Conservation (phyloP, 2,797 vertebrate genomes). For the Gorsachius magnificus region DNA sequence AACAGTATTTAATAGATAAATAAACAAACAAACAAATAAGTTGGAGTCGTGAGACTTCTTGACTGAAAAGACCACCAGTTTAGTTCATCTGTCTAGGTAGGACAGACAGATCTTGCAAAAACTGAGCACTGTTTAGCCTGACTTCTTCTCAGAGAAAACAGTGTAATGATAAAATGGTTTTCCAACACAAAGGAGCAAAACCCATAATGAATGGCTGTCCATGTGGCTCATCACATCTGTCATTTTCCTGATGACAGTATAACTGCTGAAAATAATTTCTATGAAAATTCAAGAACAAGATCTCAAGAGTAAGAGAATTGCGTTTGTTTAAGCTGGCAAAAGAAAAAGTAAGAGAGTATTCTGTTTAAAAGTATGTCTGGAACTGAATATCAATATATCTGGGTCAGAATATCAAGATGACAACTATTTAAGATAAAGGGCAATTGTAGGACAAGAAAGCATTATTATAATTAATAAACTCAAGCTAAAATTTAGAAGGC, state of each 20-base stretch:
- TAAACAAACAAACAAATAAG: not conserved
- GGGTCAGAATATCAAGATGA: not conserved
- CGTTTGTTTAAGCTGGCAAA: not conserved
- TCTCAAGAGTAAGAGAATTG: not conserved
- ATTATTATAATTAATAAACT: not conserved
- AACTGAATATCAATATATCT: not conserved
- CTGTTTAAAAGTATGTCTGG: not conserved
- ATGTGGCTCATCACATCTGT: not conserved
- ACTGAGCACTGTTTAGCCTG: not conserved
- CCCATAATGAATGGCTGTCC: not conserved
- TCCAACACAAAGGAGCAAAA: not conserved
- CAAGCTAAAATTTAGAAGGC: not conserved
- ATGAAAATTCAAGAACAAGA: not conserved
- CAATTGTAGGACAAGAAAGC: not conserved
- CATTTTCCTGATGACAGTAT: not conserved
- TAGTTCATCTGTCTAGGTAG: not conserved
- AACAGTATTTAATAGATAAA: not conserved
- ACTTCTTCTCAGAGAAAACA: not conserved
- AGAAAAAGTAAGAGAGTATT: not conserved
- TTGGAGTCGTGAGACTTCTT: not conserved
- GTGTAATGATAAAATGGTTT: not conserved
- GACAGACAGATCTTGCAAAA: not conserved
- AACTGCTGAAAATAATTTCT: not conserved
- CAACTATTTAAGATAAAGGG: not conserved
- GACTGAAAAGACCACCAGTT: not conserved